These are phyloP conservation scores for Picathartes gymnocephalus DNA, from an alignment of 2,113 vertebrate species.

Conservation along the genomic window DNA sequence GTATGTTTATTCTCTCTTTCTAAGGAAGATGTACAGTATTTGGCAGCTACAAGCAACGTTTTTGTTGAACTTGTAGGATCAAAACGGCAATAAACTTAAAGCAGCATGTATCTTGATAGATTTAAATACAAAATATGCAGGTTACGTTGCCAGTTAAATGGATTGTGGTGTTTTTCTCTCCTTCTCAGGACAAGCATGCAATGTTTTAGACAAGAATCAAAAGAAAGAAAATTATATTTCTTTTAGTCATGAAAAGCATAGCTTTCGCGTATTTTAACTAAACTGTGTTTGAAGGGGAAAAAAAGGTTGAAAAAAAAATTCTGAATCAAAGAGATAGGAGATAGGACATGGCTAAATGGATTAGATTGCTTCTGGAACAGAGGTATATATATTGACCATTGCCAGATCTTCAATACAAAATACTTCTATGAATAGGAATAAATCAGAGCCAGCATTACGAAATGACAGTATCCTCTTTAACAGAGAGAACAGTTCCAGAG, in stretches of 20 bases:
- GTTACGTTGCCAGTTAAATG: slow-evolving; percentile 47
- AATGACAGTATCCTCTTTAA: neutral
- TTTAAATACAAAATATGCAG: slow-evolving; percentile 58
- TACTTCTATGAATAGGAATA: neutral
- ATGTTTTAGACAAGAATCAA: slow-evolving; percentile 58
- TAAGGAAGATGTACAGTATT: neutral
- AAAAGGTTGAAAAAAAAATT: neutral
- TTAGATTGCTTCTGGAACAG: neutral
- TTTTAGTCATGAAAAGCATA: neutral
- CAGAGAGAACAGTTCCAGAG: neutral
- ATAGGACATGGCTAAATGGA: neutral
- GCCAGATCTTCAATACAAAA: neutral
- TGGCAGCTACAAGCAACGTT: slow-evolving; percentile 33
- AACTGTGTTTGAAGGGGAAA: neutral
- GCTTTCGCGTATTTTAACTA: slow-evolving; percentile 28
- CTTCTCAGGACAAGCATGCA: slow-evolving; percentile 44
- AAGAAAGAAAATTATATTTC: slow-evolving; percentile 40
- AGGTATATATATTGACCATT: neutral
- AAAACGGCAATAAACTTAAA: slow-evolving; percentile 41
- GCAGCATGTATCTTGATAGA: slow-evolving; percentile 14
- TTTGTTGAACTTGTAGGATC: slow-evolving; percentile 15
- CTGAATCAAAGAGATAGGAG: slow-evolving; percentile 10
- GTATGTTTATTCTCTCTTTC: slow-evolving; percentile 39
- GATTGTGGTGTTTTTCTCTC: slow-evolving; percentile 30
- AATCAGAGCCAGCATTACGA: neutral